Conservation (phyloP, 2,113 vertebrate species). For the Charina bottae region DNA sequence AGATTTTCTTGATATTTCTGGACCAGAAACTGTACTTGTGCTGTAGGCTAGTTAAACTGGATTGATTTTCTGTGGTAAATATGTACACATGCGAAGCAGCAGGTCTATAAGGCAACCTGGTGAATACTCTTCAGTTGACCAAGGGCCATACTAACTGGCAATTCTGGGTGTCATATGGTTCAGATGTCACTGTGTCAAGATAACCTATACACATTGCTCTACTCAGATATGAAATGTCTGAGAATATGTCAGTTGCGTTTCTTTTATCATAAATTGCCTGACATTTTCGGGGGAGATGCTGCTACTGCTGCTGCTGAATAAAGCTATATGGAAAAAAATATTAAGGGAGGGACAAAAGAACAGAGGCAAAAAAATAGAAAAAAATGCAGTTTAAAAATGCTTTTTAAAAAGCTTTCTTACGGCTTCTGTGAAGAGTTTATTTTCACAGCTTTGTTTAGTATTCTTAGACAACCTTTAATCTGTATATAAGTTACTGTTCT, state of each 20-base stretch:
- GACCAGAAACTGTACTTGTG: not conserved
- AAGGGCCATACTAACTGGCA: not conserved
- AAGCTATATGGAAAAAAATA: not conserved
- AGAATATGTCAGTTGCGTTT: not conserved
- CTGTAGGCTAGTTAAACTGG: not conserved
- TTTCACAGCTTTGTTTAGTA: slow-evolving; percentile 9
- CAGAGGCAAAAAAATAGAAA: not conserved
- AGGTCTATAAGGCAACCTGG: not conserved
- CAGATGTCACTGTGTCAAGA: not conserved
- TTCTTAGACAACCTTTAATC: not conserved
- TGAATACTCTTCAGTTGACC: not conserved
- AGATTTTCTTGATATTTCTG: not conserved
- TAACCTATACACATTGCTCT: not conserved
- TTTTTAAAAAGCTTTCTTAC: not conserved
- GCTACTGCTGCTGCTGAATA: not conserved
- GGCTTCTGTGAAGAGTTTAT: not conserved
- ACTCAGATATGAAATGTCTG: not conserved
- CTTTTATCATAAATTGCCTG: not conserved
- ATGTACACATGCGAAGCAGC: not conserved
- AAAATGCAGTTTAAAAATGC: not conserved
- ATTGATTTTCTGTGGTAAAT: not conserved
- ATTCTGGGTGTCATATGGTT: not conserved
- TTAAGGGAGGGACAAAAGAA: slow-evolving; percentile 7
- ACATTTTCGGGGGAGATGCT: not conserved
- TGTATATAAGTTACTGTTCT: not conserved